These are phyloP conservation scores for Grantiella picta DNA, from an alignment of 2,113 vertebrate species.

Conservation along the genomic window DNA sequence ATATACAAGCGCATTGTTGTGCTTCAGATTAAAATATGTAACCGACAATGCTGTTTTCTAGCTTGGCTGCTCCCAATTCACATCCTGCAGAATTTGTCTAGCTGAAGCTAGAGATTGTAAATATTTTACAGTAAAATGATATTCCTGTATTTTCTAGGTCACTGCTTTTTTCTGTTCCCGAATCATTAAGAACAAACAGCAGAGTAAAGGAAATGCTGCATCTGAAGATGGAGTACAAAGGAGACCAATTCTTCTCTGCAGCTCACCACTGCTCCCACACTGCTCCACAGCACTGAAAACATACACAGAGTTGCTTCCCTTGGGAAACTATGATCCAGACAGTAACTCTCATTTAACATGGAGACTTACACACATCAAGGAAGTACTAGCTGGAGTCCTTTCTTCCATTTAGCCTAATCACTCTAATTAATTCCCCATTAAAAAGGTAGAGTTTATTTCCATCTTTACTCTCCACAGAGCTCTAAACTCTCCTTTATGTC, in stretches of 20 bases:
- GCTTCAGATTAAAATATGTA: neutral
- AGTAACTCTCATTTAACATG: neutral
- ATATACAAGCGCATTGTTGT: neutral
- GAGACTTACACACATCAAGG: neutral
- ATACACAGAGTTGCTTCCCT: neutral
- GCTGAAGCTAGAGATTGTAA: neutral
- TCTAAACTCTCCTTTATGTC: neutral
- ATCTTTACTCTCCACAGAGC: neutral
- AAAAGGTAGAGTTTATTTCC: neutral
- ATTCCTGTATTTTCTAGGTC: slow-evolving; percentile 43
- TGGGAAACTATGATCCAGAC: neutral
- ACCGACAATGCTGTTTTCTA: neutral
- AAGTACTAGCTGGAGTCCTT: neutral
- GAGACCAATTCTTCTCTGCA: neutral
- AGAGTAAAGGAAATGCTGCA: neutral
- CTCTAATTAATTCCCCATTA: neutral
- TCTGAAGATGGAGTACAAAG: neutral
- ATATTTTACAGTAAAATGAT: slow-evolving; percentile 47
- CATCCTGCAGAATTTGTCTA: neutral
- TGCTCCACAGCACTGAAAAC: neutral
- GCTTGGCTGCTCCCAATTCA: neutral
- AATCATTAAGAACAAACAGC: neutral
- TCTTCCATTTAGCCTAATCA: neutral
- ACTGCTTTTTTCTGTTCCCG: neutral
- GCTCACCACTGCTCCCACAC: neutral